These are phyloP conservation scores for Turnix velox DNA, from an alignment of 2,113 vertebrate genomes.

Conservation along the genomic window DNA sequence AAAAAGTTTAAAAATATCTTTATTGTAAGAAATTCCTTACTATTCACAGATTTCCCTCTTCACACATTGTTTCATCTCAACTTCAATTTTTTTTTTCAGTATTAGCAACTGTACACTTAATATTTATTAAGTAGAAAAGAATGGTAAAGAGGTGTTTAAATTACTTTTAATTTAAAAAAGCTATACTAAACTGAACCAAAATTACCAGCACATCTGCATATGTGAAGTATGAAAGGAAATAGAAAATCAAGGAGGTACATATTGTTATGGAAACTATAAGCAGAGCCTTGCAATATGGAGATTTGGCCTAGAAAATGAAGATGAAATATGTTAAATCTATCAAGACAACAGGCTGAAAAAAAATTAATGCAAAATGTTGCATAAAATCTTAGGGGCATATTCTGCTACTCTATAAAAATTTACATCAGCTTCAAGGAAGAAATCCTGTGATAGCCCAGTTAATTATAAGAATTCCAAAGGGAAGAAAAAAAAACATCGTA, in stretches of 20 bases:
- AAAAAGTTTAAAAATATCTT: no score
- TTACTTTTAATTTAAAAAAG: background rate
- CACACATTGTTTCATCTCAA: background rate
- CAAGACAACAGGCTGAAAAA: background rate
- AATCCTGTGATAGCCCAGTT: background rate
- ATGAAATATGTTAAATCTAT: background rate
- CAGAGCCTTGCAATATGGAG: background rate
- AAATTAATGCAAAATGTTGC: background rate
- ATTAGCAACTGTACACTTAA: background rate
- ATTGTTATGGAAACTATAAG: background rate
- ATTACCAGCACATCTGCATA: background rate
- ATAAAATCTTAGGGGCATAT: background rate
- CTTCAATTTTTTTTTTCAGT: background rate
- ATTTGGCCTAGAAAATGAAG: background rate
- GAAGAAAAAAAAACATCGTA: background rate
- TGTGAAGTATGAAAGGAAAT: background rate
- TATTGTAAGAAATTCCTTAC: background rate
- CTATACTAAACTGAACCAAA: background rate
- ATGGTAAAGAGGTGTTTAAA: background rate
- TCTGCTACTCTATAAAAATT: background rate
- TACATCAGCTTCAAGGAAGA: background rate
- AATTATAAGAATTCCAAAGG: background rate
- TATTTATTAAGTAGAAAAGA: background rate
- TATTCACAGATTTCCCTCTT: background rate
- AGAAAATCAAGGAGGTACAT: background rate